A percentile compares a stretch with the other conserved stretches of the same genome.
These are phyloP conservation scores for Percopsis transmontana DNA, from an alignment of 2,113 vertebrate genomes.

Conservation along the genomic window DNA sequence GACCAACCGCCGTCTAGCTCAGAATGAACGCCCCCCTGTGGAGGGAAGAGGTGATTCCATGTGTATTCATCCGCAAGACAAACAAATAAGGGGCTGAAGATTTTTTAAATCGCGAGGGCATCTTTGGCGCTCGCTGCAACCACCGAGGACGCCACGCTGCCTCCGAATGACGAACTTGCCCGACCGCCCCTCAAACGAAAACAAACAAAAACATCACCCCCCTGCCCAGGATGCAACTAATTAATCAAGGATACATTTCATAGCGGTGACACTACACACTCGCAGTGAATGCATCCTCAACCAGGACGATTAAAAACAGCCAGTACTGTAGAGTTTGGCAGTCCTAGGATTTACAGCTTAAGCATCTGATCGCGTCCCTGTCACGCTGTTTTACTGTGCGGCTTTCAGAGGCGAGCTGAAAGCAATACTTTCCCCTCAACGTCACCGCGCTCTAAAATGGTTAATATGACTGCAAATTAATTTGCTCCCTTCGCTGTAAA, in stretches of 20 bases:
- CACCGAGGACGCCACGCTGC: constrained; percentile 66
- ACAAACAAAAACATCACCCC: constrained; percentile 55
- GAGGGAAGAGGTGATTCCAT: constrained; percentile 70
- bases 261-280: constrained; percentile 17
- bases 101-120: constrained; percentile 73
- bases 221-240: constrained; percentile 37
- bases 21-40: constrained; percentile 74
- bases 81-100: constrained; percentile 73
- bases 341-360: constrained; percentile 47
- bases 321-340: constrained; percentile 11
- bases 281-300: constrained; percentile 20
- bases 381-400: constrained; percentile 58
- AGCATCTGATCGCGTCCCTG: constrained; percentile 56
- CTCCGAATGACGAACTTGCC: constrained; percentile 45
- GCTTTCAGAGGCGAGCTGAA: constrained; percentile 50
- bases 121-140: constrained; percentile 65
- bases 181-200: constrained; percentile 55
- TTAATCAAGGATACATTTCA: constrained; percentile 37
- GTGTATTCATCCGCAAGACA: constrained; percentile 75
- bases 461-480: constrained; percentile 65
- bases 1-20: constrained; percentile 68
- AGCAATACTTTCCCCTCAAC: constrained; percentile 62
- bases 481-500: constrained; percentile 62
- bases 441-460: constrained; percentile 64
- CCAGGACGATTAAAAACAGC: background rate